Conservation (phyloP, 2,113 vertebrate species). For the Daubentonia madagascariensis region DNA sequence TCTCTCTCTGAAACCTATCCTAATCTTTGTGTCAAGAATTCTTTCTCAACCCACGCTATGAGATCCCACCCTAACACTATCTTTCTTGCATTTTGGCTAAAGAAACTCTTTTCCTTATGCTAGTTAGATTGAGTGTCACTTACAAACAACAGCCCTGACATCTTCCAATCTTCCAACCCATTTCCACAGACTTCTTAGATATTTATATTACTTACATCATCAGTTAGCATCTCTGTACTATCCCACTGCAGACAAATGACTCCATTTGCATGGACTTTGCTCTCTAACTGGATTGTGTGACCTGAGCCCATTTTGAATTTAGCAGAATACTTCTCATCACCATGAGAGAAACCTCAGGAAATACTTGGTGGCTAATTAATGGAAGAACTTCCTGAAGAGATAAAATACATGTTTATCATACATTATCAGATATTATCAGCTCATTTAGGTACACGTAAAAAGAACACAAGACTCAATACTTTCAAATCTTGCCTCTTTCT, state of each 20-base stretch:
- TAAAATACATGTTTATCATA: background rate
- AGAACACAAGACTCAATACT: background rate
- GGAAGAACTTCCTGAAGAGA: conserved; percentile 11
- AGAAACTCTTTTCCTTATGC: background rate
- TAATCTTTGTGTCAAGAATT: too few relatives aligned
- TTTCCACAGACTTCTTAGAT: background rate
- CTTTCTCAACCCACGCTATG: too few relatives aligned
- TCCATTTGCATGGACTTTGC: background rate
- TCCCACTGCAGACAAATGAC: background rate
- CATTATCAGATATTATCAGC: background rate
- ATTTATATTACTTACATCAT: background rate
- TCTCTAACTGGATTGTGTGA: background rate
- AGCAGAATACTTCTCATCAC: background rate
- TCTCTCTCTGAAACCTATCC: too few relatives aligned
- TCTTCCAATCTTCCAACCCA: background rate
- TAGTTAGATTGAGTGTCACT: background rate
- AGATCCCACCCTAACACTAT: too few relatives aligned
- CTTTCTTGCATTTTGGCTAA: background rate
- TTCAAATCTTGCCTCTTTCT: background rate
- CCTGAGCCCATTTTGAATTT: background rate
- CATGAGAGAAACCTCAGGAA: background rate
- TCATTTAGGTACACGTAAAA: background rate
- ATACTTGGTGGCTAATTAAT: conserved; percentile 23
- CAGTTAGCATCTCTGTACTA: background rate
- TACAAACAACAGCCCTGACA: background rate